phyloP scores from a whole-genome alignment of 64 coral and sea anemone genomes.

The Platygyra sinensis region DNA sequence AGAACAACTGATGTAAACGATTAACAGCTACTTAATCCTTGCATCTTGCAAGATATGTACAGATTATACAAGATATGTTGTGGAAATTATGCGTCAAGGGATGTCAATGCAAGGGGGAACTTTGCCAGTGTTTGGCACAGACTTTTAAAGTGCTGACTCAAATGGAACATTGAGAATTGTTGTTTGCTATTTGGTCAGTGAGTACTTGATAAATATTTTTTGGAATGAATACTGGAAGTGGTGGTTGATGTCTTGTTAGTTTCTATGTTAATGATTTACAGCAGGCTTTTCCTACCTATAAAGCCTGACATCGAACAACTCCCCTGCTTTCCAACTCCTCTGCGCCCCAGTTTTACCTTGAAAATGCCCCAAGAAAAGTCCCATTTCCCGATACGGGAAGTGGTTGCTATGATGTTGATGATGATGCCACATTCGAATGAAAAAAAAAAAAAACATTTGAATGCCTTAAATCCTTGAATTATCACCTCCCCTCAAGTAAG shows the following conservation, averaged over 20 bases:
- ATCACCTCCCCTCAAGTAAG: too few species aligned
- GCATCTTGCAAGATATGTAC: not conserved
- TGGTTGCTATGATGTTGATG: too few species aligned
- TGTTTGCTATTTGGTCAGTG: not conserved
- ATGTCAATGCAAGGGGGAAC: not conserved
- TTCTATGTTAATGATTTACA: too few species aligned
- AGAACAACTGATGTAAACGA: slow-evolving; percentile 19
- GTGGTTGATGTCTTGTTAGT: not conserved
- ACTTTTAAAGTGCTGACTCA: not conserved
- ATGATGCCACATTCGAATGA: too few species aligned
- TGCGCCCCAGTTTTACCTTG: too few species aligned
- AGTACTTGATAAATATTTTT: not conserved
- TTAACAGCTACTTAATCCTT: not conserved
- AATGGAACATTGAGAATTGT: not conserved
- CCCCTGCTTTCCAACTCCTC: too few species aligned
- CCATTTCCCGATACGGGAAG: too few species aligned
- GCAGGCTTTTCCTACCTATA: too few species aligned
- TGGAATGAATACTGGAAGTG: not conserved
- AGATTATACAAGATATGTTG: not conserved
- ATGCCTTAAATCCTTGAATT: too few species aligned
- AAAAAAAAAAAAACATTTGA: too few species aligned
- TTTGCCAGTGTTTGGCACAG: not conserved
- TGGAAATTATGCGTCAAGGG: not conserved
- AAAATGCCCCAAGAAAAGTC: too few species aligned
- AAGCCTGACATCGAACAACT: too few species aligned